Evolutionary conservation across 2,888 invertebrate genomes (phyloP), one percentile per base, ranked within the genome.

Genomic region (Melieria picta): DNA sequence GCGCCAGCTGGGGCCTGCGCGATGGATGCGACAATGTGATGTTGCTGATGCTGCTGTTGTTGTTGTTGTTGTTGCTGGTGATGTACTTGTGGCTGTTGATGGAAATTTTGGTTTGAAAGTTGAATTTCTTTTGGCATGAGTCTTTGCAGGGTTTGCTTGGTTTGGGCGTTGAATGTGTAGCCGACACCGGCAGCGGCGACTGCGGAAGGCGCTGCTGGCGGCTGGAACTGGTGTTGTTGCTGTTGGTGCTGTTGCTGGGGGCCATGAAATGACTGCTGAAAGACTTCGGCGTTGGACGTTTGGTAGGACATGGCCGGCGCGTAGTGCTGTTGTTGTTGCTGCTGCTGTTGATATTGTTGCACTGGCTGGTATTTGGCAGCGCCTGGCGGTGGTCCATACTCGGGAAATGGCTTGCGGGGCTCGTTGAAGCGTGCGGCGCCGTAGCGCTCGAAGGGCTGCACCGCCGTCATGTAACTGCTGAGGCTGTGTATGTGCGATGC

Each of bases 101-200:
- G 69, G 52, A 5, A 45, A 11, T 61, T 2, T 72, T 68, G 9
- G 50, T 79, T 73, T 63, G 43, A 13, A n/a, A 50, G 42, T 69
- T 82, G 77, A 56, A 80, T 78, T 50, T 83, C 81, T 61, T 79
- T 78, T 65, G 82, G 82, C 83, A 82, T 82, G 60, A 83, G 77
- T 56, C 77, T 79, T 62, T 80, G 80, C 74, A 81, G 73, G 56
- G 80, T 76, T 57, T 82, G 79, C 60, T 77, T 77, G 4, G 79
- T 76, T 71, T 79, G 78, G 42, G 77, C 55, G 55, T 72, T 80
- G 0, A 81, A 69, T 30, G 30, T 30, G 30, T 30, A 30, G 30
- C 30, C 3, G 30, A 30, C 30, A 2, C 3, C 30, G 30, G 30
- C 30, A 30, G 30, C 30, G 30, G 30, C 30, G 30, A 30, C 30